Evolutionary conservation across 2,113 vertebrate species (phyloP), one percentile per base, ranked within the genome.

Genomic region (Balaeniceps rex): DNA sequence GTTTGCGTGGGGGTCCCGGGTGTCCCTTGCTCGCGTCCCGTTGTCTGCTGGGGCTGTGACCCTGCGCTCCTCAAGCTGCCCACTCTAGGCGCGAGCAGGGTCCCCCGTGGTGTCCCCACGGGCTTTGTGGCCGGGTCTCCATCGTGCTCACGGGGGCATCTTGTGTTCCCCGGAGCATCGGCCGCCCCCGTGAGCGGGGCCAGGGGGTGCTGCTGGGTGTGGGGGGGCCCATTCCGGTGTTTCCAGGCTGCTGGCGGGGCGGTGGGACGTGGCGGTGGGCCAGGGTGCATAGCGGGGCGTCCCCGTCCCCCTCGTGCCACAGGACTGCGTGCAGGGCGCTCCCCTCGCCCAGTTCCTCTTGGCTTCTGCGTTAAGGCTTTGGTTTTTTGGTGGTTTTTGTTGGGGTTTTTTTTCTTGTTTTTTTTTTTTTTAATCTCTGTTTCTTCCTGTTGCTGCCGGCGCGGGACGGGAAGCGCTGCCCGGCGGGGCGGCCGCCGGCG

Each of bases 301-400:
- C 88, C 81, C 81, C 5, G 12, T 66, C 23, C 33, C 92, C 22
- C 24, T 64, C 14, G 14, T 14, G 8, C 78, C 28, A 16, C 6
- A 2, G 75, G 49, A 38, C 87, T 89, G 84, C n/a, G 69, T 85
- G 87, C 14, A 8, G 87, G 80, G 40, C n/a, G 31, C 58, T 83
- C 92, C 87, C 51, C 70, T 88, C 47, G 8, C 80, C 87, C 71
- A 14, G 61, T 93, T 95, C 94, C 84, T 88, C 77, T 93, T 83
- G 92, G 90, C 84, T 80, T n/a, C 63, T 12, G n/a, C 52, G 1
- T 58, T 28, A 51, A 75, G 46, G 33, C 19, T 71, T 58, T 29
- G 44, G 11, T 14, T 3, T 34, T 40, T 47, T 12, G 19, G 46
- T 19, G 18, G 46, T 16, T 16, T 46, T 15, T 63, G n/a, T 44